These are phyloP conservation scores for Pluvialis apricaria DNA, from an alignment of 2,113 vertebrate species.

Conservation along the genomic window DNA sequence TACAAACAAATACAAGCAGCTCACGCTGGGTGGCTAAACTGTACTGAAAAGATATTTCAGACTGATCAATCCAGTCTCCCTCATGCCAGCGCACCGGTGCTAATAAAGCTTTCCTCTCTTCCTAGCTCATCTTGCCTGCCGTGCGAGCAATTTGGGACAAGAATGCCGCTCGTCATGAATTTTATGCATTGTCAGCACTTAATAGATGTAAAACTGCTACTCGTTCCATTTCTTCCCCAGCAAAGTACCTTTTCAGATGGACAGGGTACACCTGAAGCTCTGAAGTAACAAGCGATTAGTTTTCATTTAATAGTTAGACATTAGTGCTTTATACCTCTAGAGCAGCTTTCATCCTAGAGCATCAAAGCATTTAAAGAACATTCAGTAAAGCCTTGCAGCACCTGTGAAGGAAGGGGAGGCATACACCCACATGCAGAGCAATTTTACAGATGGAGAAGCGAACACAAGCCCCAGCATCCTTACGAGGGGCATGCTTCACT, in stretches of 20 bases:
- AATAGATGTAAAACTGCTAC: not conserved
- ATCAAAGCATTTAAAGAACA: not conserved
- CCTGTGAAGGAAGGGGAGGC: constrained; percentile 7
- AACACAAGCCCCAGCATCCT: not conserved
- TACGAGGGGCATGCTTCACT: not conserved
- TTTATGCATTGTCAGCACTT: not conserved
- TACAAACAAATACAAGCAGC: not conserved
- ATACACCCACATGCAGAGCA: not conserved
- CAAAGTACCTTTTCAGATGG: not conserved
- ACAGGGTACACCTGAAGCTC: not conserved
- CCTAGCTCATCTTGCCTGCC: not conserved
- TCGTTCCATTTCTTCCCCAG: not conserved
- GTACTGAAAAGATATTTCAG: constrained; percentile 23
- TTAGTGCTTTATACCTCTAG: not conserved
- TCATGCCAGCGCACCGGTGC: not conserved
- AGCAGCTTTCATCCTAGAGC: not conserved
- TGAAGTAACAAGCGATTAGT: not conserved
- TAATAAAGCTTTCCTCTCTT: not conserved
- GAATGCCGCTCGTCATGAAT: not conserved
- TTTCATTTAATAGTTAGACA: not conserved
- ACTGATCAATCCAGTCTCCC: not conserved
- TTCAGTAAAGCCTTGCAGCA: not conserved
- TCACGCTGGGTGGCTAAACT: not conserved
- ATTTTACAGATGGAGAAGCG: not conserved
- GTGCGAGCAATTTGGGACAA: not conserved